Percentiles rank a stretch among this genome's conserved stretches.
These are phyloP conservation scores for Chunga burmeisteri DNA, from an alignment of 2,113 vertebrate genomes.

Conservation along the genomic window DNA sequence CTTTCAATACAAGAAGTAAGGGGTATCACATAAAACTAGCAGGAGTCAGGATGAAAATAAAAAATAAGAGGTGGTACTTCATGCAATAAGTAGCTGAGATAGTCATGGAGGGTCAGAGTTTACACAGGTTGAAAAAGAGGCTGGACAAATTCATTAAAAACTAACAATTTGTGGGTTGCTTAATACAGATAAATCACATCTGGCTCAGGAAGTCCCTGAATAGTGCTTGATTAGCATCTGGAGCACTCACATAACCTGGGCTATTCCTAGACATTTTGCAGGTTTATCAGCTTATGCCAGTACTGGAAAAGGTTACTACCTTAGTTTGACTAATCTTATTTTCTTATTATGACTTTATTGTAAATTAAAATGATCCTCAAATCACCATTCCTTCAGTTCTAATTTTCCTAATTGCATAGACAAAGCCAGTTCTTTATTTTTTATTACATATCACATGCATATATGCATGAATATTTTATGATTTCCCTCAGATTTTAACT, in stretches of 20 bases:
- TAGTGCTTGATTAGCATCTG: background rate
- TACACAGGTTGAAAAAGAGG: background rate
- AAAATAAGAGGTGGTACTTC: background rate
- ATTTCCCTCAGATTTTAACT: background rate
- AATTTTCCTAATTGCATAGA: background rate
- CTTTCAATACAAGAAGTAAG: background rate
- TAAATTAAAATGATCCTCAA: background rate
- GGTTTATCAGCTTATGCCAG: background rate
- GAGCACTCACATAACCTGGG: background rate
- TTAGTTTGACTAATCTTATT: background rate
- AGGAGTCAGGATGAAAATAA: background rate
- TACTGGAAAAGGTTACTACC: background rate
- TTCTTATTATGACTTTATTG: background rate
- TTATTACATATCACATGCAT: background rate
- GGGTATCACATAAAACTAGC: background rate
- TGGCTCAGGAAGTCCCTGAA: background rate
- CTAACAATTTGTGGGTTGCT: background rate
- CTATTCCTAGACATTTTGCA: background rate
- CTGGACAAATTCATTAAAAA: background rate
- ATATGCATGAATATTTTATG: background rate
- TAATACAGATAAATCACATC: background rate
- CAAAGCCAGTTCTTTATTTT: background rate
- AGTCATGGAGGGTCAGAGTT: background rate
- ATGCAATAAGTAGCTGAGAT: accelerated
- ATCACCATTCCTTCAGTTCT: background rate